Evolutionary conservation across 1,140 invertebrate species (phyloP).

Genomic region (Pentalonia nigronervosa): DNA sequence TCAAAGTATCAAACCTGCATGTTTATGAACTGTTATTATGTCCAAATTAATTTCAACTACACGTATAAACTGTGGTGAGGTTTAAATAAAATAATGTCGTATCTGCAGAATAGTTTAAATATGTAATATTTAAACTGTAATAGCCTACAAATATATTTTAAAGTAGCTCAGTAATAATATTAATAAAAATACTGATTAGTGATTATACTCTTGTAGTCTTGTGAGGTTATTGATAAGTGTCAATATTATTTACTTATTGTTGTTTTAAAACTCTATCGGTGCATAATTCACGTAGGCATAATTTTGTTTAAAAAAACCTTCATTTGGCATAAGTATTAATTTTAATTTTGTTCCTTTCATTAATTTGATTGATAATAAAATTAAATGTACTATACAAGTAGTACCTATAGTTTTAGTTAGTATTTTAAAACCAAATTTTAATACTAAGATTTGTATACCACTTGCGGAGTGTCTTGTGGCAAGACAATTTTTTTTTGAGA

Average conservation of each 20-base stretch:
- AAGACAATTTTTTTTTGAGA: not conserved
- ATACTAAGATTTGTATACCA: not conserved
- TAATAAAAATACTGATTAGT: not conserved
- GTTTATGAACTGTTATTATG: not conserved
- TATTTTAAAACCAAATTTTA: not conserved
- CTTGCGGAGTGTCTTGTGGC: not conserved
- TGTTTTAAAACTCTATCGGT: not conserved
- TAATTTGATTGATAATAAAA: not conserved
- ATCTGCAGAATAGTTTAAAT: not conserved
- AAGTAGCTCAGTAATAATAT: not conserved
- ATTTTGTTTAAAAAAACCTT: not conserved
- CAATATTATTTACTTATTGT: not conserved
- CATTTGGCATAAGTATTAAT: not conserved
- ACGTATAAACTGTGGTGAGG: not conserved
- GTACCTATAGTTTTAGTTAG: not conserved
- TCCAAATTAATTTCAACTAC: not conserved
- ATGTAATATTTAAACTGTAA: not conserved
- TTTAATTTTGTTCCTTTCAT: not conserved
- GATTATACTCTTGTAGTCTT: not conserved
- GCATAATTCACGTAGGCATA: not conserved
- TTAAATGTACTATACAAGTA: not conserved
- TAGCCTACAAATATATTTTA: not conserved
- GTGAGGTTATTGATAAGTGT: not conserved
- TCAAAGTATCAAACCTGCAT: not conserved
- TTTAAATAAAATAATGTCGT: not conserved